Percentiles rank a stretch among this genome's conserved stretches.
Evolutionary conservation across 2,113 vertebrate species (phyloP).

Genomic region (Tragelaphus imberbis): DNA sequence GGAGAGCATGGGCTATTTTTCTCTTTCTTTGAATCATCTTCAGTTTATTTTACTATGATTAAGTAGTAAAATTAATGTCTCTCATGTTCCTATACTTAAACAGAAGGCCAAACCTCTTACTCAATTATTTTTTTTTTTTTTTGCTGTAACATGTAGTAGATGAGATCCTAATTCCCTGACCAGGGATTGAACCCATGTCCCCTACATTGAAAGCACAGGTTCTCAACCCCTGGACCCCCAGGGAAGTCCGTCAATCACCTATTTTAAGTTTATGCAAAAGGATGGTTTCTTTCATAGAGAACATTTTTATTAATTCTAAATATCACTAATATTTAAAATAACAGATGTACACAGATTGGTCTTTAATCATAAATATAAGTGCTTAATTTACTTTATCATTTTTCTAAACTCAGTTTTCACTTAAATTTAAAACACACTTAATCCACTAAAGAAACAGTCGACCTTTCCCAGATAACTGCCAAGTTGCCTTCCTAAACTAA

Average conservation of each 20-base stretch:
- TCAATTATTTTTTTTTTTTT: not conserved
- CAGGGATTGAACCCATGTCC: not conserved
- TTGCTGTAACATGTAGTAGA: not conserved
- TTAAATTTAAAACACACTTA: not conserved
- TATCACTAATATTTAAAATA: not conserved
- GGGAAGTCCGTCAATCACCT: not conserved
- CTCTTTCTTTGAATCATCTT: not conserved
- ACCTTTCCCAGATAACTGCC: not conserved
- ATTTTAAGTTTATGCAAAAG: not conserved
- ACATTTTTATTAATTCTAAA: not conserved
- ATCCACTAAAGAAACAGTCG: not conserved
- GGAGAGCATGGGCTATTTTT: not conserved
- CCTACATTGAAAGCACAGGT: not conserved
- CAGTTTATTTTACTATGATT: not conserved
- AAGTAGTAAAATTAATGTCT: not conserved
- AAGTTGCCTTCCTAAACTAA: not conserved
- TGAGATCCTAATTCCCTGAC: not conserved
- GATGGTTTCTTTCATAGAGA: not conserved
- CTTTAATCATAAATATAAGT: not conserved
- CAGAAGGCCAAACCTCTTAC: not conserved
- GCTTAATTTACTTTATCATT: not conserved
- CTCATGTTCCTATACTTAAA: not conserved
- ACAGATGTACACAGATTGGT: not conserved
- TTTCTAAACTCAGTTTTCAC: not conserved
- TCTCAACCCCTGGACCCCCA: not conserved